phyloP scores from a whole-genome alignment of 2,888 invertebrate genomes.

The Mantis religiosa region DNA sequence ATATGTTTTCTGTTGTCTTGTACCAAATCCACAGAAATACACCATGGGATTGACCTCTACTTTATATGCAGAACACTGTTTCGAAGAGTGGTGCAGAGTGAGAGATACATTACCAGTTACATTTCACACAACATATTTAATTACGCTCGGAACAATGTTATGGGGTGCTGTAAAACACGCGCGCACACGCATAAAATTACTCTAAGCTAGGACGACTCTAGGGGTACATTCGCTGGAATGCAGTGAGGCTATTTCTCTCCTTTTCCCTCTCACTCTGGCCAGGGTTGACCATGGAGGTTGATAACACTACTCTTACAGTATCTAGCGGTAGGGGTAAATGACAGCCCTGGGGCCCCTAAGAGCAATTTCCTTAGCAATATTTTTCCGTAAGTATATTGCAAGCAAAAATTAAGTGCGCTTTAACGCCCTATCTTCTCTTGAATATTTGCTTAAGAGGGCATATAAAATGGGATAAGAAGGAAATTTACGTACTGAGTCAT shows the following conservation, averaged over 20 bases:
- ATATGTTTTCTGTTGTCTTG: neutral
- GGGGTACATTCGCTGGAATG: neutral
- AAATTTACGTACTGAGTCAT: neutral
- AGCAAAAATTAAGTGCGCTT: neutral
- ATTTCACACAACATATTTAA: slow-evolving; percentile 8
- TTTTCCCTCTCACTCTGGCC: neutral
- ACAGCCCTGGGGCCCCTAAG: neutral
- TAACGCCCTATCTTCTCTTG: neutral
- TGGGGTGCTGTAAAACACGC: slow-evolving; percentile 1
- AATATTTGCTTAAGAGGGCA: neutral
- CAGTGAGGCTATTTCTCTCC: neutral
- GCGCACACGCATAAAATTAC: neutral
- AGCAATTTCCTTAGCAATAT: neutral
- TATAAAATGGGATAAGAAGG: neutral
- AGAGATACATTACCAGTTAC: neutral
- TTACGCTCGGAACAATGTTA: slow-evolving; percentile 4
- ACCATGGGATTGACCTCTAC: neutral
- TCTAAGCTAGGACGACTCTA: neutral
- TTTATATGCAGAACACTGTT: neutral
- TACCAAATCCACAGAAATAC: neutral
- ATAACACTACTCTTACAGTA: neutral
- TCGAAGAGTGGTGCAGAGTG: neutral
- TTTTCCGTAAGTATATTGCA: neutral
- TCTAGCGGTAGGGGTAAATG: neutral
- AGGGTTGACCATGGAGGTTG: neutral